These are phyloP conservation scores for Alviniconcha strummeri DNA, from an alignment of 2,888 invertebrate genomes.

Conservation along the genomic window DNA sequence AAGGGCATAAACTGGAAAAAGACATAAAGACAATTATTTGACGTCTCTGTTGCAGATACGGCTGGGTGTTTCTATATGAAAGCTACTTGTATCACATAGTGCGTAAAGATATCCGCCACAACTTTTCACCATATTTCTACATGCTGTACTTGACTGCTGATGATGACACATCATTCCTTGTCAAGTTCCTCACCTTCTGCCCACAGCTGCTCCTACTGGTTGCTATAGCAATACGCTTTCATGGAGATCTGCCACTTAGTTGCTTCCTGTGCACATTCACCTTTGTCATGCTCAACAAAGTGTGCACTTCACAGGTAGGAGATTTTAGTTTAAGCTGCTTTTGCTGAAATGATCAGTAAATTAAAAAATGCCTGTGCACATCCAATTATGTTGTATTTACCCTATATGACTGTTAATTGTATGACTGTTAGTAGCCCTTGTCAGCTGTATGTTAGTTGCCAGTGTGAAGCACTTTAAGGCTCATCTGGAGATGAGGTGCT, in stretches of 20 bases:
- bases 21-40: too few species aligned
- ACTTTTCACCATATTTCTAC: slow-evolving; percentile 97
- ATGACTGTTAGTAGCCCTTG: too few species aligned
- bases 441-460: too few species aligned
- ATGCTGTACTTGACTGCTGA: slow-evolving; percentile 83
- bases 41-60: slow-evolving; percentile 79
- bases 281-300: slow-evolving; percentile 95
- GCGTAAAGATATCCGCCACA: slow-evolving; percentile 92
- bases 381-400: too few species aligned
- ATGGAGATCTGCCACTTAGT: slow-evolving; percentile 84
- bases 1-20: too few species aligned
- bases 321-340: too few species aligned
- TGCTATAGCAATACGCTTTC: slow-evolving; percentile 62
- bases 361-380: too few species aligned
- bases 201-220: slow-evolving; percentile 80
- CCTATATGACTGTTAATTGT: too few species aligned
- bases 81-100: slow-evolving; percentile 93
- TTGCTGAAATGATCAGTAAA: too few species aligned
- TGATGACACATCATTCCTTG: slow-evolving; percentile 67
- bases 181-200: slow-evolving; percentile 80
- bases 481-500: too few species aligned
- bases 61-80: slow-evolving; percentile 90
- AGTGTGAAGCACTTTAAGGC: too few species aligned
- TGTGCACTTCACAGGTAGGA: slow-evolving; percentile 90
- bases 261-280: slow-evolving; percentile 89